phyloP scores from a whole-genome alignment of 2,113 vertebrate genomes.

The Notechis scutatus region DNA sequence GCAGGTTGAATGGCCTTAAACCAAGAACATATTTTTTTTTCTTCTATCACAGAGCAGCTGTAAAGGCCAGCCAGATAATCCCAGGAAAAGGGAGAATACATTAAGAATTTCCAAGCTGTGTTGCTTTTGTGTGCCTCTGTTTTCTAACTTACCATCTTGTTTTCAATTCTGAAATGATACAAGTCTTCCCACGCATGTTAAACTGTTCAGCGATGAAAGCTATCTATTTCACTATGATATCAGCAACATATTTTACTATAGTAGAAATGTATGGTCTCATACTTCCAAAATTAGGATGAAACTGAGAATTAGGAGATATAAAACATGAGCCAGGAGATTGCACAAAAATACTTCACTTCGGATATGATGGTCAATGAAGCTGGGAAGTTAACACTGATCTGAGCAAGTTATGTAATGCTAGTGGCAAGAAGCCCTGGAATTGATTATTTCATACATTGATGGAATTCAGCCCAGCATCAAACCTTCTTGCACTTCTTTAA shows the following conservation, averaged over 20 bases:
- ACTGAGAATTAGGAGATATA: not conserved
- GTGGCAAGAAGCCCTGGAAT: not conserved
- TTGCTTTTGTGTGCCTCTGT: not conserved
- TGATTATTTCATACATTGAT: not conserved
- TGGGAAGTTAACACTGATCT: not conserved
- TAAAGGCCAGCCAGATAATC: not conserved
- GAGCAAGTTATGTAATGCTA: not conserved
- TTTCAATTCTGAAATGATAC: not conserved
- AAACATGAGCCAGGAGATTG: not conserved
- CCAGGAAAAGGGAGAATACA: not conserved
- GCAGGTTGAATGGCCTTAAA: not conserved
- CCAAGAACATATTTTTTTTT: not conserved
- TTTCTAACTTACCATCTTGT: not conserved
- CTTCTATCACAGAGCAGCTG: not conserved
- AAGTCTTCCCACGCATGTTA: not conserved
- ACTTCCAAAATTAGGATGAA: not conserved
- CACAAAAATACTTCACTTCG: not conserved
- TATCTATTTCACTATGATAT: not conserved
- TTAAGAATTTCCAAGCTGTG: not conserved
- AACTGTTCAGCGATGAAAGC: not conserved
- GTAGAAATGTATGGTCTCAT: not conserved
- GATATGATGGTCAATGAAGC: not conserved
- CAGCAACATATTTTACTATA: not conserved
- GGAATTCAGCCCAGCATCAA: not conserved
- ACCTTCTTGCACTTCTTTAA: not conserved